A percentile compares a stretch with the other conserved stretches of the same genome.
Evolutionary conservation across 1,140 invertebrate species (phyloP).

Genomic region (Heliconius congener): DNA sequence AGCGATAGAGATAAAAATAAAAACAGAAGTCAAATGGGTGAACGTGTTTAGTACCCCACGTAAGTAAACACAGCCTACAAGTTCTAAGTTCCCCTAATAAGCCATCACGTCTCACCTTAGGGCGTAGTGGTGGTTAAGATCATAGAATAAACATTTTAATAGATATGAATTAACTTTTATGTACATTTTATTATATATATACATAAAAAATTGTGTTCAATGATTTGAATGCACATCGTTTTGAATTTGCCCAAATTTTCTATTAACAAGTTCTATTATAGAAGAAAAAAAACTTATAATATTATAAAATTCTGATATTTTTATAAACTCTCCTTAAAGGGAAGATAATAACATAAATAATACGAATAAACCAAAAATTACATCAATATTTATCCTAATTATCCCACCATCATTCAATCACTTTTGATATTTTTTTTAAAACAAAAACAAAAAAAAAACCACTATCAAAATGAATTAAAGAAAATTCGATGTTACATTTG

Average conservation of each 20-base stretch:
- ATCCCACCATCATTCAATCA: background rate
- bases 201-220: no score
- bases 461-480: background rate
- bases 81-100: conserved; percentile 78
- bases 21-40: conserved; percentile 53
- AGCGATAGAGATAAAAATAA: conserved; percentile 43
- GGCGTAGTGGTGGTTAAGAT: conserved; percentile 50
- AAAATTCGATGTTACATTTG: background rate
- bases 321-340: no score
- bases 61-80: conserved; percentile 71
- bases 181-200: no score
- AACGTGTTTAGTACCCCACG: conserved; percentile 62
- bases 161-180: background rate
- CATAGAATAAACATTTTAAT: conserved; percentile 49
- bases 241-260: no score
- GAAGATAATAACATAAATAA: no score
- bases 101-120: conserved; percentile 73
- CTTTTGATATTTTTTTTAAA: background rate
- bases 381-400: no score
- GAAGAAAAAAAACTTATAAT: no score
- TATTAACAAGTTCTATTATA: no score
- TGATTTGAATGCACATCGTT: no score
- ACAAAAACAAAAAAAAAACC: background rate
- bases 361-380: no score
- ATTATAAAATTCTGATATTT: no score